Evolutionary conservation across 2,888 invertebrate species (phyloP), one percentile per base, ranked within the genome.

Genomic region (Standfussiana lucernea): DNA sequence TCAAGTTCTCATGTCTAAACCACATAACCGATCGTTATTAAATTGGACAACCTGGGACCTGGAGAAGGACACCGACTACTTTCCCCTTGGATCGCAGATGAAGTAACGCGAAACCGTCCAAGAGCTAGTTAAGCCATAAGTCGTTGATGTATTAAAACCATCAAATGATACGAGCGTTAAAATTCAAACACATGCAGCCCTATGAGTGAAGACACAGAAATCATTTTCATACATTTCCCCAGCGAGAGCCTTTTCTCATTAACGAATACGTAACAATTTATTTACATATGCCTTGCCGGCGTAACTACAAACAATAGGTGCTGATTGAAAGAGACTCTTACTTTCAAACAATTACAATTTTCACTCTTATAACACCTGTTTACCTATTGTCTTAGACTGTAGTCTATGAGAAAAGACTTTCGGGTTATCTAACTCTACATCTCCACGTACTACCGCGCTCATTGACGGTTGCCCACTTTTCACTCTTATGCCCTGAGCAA

Each of bases 311-410:
- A 88, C 88, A 88, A 88, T 88, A 82, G 88, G n/a, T 69, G 77
- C 72, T 67, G 74, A 85, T 86, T 67, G 77, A 86, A 82, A 80
- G 66, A 70, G 80, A 89, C 91, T 93, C 89, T 93, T 93, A 92
- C 93, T 93, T 93, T 93, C 89, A 86, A 90, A 83, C 89, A 91
- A 92, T 93, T 90, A 89, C 82, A 88, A 88, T 89, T 89, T 90
- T 89, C 90, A 84, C 90, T 88, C 88, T 89, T 89, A 84, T 64
- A 81, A 50, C 75, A 80, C 64, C 70, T 78, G 80, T 75, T 83
- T 78, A 71, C 75, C 88, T 87, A 91, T 93, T 93, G 93, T 92
- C 72, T 89, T 75, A 72, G 64, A 61, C 76, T 75, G 82, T 77
- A 85, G 79, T 86, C 82, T 88, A 88, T 88, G 89, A 84, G 89